Percentiles rank a stretch among this genome's conserved stretches.
Conservation (phyloP, 1,140 invertebrate species). For the Alviniconcha marisindica region DNA sequence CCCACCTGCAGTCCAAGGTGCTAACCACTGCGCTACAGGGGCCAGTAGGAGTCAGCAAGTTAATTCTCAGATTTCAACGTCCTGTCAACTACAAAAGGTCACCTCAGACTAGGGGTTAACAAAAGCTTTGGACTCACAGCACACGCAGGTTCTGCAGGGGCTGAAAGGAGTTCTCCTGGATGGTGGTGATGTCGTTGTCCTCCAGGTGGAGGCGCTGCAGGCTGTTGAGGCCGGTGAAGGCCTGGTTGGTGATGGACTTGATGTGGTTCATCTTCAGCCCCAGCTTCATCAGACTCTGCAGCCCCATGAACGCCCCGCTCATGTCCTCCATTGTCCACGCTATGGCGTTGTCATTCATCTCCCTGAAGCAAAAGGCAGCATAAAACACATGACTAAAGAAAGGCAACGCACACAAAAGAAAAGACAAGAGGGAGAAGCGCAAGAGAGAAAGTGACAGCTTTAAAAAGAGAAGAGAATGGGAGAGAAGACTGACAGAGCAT, state of each 20-base stretch:
- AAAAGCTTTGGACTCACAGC: conserved; percentile 74
- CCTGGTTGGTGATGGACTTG: conserved; percentile 89
- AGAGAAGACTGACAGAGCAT: too few relatives aligned
- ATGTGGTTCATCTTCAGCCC: conserved; percentile 89
- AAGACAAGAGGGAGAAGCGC: background rate
- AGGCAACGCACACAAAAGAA: background rate
- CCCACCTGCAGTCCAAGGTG: too few relatives aligned
- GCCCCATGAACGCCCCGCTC: conserved; percentile 86
- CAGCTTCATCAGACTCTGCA: conserved; percentile 84
- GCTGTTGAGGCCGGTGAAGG: conserved; percentile 82
- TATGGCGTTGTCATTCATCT: conserved; percentile 89
- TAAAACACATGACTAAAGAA: conserved; percentile 42
- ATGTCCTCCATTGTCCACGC: conserved; percentile 94
- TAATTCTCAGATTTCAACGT: too few relatives aligned
- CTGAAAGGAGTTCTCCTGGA: conserved; percentile 63
- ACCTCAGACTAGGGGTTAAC: too few relatives aligned
- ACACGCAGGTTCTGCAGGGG: conserved; percentile 65
- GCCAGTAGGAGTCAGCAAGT: too few relatives aligned
- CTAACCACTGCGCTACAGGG: too few relatives aligned
- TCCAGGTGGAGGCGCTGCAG: conserved; percentile 56
- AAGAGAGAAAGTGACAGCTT: too few relatives aligned
- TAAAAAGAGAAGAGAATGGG: too few relatives aligned
- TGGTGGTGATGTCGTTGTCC: conserved; percentile 62
- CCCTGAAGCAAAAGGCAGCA: conserved; percentile 78
- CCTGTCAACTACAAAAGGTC: too few relatives aligned